Conservation (phyloP, 2,113 vertebrate species). For the Erythrolamprus reginae region DNA sequence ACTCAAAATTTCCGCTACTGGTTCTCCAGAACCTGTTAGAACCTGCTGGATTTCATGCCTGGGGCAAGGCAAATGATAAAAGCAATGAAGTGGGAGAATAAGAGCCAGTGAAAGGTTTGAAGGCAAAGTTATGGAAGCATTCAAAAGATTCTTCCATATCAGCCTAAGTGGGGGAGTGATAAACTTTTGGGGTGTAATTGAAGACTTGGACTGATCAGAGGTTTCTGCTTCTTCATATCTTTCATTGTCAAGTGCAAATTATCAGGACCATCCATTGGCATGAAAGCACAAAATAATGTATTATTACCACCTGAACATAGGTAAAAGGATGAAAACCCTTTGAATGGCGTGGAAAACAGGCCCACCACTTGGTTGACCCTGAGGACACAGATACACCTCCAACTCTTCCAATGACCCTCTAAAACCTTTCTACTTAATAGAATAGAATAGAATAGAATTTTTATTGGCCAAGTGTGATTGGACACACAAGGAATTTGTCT, state of each 20-base stretch:
- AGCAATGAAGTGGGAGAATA: conserved; percentile 62
- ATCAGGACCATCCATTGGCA: not conserved
- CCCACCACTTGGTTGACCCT: too few relatives aligned
- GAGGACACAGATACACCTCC: too few relatives aligned
- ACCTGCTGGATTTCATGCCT: too few relatives aligned
- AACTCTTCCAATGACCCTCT: too few relatives aligned
- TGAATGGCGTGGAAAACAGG: too few relatives aligned
- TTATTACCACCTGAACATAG: not conserved
- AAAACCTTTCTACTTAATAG: too few relatives aligned
- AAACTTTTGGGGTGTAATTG: conserved; percentile 52
- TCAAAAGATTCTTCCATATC: conserved; percentile 44
- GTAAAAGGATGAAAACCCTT: too few relatives aligned
- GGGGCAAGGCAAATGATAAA: conserved; percentile 56
- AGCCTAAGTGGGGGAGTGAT: conserved; percentile 44
- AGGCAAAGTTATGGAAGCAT: conserved; percentile 62
- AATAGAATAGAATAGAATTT: too few relatives aligned
- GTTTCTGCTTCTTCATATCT: conserved; percentile 18
- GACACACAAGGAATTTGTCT: too few relatives aligned
- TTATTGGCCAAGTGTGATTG: too few relatives aligned
- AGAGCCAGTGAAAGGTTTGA: conserved; percentile 64
- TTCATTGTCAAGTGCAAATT: not conserved
- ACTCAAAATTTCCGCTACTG: too few relatives aligned
- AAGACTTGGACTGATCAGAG: conserved; percentile 26
- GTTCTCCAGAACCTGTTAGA: too few relatives aligned
- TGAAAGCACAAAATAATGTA: not conserved